phyloP scores from a whole-genome alignment of 2,113 vertebrate species.

The Chaetodon trifascialis region DNA sequence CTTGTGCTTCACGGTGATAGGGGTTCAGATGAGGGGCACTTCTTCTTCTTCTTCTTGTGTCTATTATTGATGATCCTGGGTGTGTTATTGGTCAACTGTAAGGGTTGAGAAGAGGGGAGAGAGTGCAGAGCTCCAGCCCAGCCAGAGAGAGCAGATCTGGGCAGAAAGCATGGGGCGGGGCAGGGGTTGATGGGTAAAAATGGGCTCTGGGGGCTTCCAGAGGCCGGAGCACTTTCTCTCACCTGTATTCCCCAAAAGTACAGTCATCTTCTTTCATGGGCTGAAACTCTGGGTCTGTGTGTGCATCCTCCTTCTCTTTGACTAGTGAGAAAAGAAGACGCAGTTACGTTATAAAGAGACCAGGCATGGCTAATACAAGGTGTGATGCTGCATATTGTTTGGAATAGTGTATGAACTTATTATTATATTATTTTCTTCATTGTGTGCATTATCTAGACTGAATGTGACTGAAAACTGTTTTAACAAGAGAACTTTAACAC shows the following conservation, averaged over 20 bases:
- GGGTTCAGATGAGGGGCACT: conserved; percentile 46
- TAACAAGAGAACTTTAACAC: background rate
- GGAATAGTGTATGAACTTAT: background rate
- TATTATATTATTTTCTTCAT: background rate
- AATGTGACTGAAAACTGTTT: background rate
- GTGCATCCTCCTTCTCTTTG: conserved; percentile 98
- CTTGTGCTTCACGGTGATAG: conserved; percentile 65
- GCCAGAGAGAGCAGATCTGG: conserved; percentile 61
- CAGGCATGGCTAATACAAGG: too few species aligned
- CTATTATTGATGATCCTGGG: conserved; percentile 51
- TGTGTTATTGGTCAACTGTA: conserved; percentile 51
- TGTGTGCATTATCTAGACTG: background rate
- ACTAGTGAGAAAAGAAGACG: conserved; percentile 81
- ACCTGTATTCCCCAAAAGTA: conserved; percentile 99
- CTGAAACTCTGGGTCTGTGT: conserved; percentile 98
- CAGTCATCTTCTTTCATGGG: conserved; percentile 99
- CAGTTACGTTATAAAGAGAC: too few species aligned
- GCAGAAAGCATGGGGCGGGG: conserved; percentile 59
- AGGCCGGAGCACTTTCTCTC: conserved; percentile 81
- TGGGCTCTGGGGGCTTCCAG: conserved; percentile 51
- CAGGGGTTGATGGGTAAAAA: conserved; percentile 57
- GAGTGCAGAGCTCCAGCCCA: conserved; percentile 60
- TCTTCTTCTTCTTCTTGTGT: conserved; percentile 37
- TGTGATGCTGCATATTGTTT: background rate
- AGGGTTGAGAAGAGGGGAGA: conserved; percentile 59